Percentiles rank a stretch among this genome's conserved stretches.
Conservation (phyloP, 2,797 vertebrate genomes). For the Triplophysa bombifrons region DNA sequence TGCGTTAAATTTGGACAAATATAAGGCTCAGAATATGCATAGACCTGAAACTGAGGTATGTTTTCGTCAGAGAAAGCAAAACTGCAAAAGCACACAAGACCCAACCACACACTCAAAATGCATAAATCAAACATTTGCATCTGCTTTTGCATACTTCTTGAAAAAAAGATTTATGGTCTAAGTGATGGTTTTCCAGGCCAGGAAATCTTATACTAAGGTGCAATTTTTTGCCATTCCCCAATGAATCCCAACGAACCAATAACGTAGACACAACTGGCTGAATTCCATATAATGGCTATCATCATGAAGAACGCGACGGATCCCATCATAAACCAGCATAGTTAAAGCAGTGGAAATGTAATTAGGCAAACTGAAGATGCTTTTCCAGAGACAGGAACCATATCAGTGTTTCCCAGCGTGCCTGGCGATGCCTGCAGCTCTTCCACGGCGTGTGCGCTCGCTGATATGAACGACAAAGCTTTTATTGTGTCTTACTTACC, state of each 20-base stretch:
- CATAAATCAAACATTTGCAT: not conserved
- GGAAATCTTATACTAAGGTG: not conserved
- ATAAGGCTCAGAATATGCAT: no score
- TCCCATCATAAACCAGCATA: conserved; percentile 70
- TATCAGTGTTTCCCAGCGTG: conserved; percentile 68
- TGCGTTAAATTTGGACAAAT: no score
- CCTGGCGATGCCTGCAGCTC: conserved; percentile 72
- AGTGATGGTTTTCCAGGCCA: not conserved
- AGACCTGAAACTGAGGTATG: no score
- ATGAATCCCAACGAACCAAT: no score
- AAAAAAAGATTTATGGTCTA: not conserved
- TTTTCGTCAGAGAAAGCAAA: no score
- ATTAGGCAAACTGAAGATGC: conserved; percentile 80
- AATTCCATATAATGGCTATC: conserved; percentile 42
- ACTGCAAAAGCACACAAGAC: no score
- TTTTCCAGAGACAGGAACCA: conserved; percentile 75
- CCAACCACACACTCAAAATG: not conserved
- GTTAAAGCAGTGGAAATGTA: conserved; percentile 76
- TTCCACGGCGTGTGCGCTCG: conserved; percentile 59
- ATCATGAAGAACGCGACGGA: conserved; percentile 45
- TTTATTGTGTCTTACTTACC: conserved; percentile 69
- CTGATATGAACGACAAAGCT: conserved; percentile 52
- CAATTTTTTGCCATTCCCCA: not conserved
- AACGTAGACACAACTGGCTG: not conserved
- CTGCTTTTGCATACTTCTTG: not conserved